Percentiles rank a stretch among this genome's conserved stretches.
phyloP scores from a whole-genome alignment of 2,797 vertebrate species.

The Phalanger gymnotis region DNA sequence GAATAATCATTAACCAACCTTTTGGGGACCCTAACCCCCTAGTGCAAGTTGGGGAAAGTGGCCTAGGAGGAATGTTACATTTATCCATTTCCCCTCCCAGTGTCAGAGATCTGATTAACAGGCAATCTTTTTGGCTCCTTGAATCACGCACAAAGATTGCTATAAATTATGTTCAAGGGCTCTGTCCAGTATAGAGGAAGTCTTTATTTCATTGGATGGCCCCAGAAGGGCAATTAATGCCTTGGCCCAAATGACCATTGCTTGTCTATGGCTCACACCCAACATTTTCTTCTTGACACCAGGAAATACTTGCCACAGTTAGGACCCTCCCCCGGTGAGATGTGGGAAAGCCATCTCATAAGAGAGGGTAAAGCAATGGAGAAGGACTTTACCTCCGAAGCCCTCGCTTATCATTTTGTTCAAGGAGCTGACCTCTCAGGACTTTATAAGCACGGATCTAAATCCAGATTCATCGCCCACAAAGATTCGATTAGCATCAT shows the following conservation, averaged over 20 bases:
- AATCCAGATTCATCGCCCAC: neutral
- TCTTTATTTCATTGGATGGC: neutral
- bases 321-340: neutral
- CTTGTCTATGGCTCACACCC: neutral
- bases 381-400: neutral
- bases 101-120: neutral
- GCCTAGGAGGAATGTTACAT: neutral
- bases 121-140: neutral
- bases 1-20: neutral
- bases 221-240: neutral
- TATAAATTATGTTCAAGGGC: neutral
- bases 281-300: neutral
- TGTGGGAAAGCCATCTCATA: neutral
- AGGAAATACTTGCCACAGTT: neutral
- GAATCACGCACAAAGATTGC: neutral
- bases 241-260: neutral
- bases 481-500: neutral
- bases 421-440: neutral
- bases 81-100: neutral
- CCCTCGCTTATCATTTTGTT: neutral
- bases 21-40: too few species aligned
- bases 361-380: neutral
- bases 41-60: neutral
- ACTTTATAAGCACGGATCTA: neutral
- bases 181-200: neutral